Evolutionary conservation across 2,888 invertebrate genomes (phyloP).

Genomic region (Malacosoma neustria): DNA sequence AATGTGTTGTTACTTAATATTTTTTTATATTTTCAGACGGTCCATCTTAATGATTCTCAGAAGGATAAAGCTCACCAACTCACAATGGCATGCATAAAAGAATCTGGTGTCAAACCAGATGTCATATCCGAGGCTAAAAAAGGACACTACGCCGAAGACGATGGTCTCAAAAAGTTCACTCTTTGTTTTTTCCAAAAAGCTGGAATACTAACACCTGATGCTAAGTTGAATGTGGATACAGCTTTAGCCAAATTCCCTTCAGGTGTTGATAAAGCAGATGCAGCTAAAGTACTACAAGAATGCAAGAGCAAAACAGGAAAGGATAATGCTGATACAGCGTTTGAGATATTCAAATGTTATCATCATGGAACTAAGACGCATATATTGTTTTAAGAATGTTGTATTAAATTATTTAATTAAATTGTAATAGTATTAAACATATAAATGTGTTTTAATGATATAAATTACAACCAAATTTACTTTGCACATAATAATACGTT

Average conservation of each 20-base stretch:
- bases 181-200: constrained; percentile 63
- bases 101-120: constrained; percentile 44
- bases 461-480: too few relatives aligned
- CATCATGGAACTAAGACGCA: constrained; percentile 46
- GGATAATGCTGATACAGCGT: constrained; percentile 49
- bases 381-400: constrained; percentile 15
- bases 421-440: constrained; percentile 1
- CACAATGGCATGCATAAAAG: constrained; percentile 41
- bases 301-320: constrained; percentile 52
- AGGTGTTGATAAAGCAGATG: constrained; percentile 43
- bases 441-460: too few relatives aligned
- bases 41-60: constrained; percentile 34
- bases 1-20: too few relatives aligned
- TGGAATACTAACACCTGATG: constrained; percentile 38
- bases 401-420: constrained; percentile 5
- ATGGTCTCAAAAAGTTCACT: constrained; percentile 52
- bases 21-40: constrained; percentile 33
- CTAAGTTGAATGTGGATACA: constrained; percentile 52
- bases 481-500: too few relatives aligned
- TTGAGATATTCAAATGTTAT: constrained; percentile 59
- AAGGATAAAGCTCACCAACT: constrained; percentile 38
- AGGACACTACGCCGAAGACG: constrained; percentile 51
- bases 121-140: constrained; percentile 45
- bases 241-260: constrained; percentile 49
- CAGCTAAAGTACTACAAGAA: constrained; percentile 43